phyloP scores from a whole-genome alignment of 2,113 vertebrate genomes.

The Mobula birostris region DNA sequence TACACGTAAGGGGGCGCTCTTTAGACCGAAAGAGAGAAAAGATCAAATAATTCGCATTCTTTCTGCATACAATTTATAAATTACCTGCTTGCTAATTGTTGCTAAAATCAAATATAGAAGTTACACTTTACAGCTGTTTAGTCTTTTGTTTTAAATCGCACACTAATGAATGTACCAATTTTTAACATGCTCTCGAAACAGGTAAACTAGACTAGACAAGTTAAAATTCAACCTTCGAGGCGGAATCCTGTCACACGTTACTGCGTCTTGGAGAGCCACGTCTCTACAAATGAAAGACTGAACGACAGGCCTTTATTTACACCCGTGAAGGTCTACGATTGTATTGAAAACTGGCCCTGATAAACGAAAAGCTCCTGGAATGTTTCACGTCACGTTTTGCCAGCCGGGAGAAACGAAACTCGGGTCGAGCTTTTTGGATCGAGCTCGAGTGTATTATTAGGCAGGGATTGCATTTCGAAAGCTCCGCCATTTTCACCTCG shows the following conservation, averaged over 20 bases:
- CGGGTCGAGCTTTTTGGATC: not conserved
- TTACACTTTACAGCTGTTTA: not conserved
- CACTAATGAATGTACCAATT: not conserved
- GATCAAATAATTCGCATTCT: not conserved
- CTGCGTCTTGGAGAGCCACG: constrained; percentile 24
- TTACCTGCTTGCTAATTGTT: not conserved
- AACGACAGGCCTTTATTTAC: not conserved
- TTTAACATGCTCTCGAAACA: not conserved
- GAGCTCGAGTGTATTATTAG: constrained; percentile 33
- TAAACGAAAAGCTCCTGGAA: no score
- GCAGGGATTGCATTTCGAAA: constrained; percentile 90
- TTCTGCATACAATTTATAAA: no score
- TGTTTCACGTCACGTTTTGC: not conserved
- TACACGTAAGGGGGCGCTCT: not conserved
- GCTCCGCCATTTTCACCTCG: constrained; percentile 94
- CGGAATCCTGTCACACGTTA: not conserved
- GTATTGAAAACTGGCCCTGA: not conserved
- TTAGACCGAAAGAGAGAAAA: not conserved
- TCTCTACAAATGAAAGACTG: not conserved
- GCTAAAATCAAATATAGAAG: not conserved
- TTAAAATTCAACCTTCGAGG: not conserved
- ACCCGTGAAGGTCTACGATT: not conserved
- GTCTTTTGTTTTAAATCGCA: not conserved
- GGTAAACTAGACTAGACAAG: not conserved
- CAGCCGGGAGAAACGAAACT: no score